A percentile compares a stretch with the other conserved stretches of the same genome.
These are phyloP conservation scores for Tetragonula carbonaria DNA, from an alignment of 2,888 invertebrate species.

Conservation along the genomic window DNA sequence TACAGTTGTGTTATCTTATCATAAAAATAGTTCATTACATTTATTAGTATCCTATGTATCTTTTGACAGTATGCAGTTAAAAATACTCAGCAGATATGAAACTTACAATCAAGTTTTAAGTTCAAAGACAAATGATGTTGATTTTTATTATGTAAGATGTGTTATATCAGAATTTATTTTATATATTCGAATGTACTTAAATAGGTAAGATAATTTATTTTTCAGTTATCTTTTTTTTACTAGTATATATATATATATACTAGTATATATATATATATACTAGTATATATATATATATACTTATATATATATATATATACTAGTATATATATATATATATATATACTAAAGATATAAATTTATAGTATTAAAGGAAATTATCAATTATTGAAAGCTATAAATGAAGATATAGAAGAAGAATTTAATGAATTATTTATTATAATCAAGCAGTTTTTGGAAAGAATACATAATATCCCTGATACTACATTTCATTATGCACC, in stretches of 20 bases:
- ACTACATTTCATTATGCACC: constrained; percentile 82
- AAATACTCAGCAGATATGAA: constrained; percentile 73
- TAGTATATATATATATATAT: background rate
- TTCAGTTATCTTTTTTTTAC: background rate
- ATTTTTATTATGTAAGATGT: constrained; percentile 73
- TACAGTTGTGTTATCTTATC: background rate
- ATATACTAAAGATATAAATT: background rate
- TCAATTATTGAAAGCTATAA: constrained; percentile 64
- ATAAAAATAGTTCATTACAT: background rate
- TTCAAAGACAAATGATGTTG: constrained; percentile 39
- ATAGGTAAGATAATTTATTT: constrained; percentile 64
- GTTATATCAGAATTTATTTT: constrained; percentile 74
- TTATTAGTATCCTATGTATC: background rate
- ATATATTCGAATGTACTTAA: constrained; percentile 75
- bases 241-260: background rate
- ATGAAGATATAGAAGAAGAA: constrained; percentile 72
- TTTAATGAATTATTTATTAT: constrained; percentile 72
- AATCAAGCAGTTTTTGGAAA: constrained; percentile 73
- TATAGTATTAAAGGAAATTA: constrained; percentile 73
- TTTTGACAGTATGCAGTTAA: constrained; percentile 73
- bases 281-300: background rate
- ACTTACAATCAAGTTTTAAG: constrained; percentile 52
- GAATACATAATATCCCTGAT: constrained; percentile 80
- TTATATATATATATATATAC: background rate
- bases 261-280: background rate